Percentiles rank a stretch among this genome's conserved stretches.
Conservation (phyloP, 2,113 vertebrate species). For the Sebastes schlegelii region DNA sequence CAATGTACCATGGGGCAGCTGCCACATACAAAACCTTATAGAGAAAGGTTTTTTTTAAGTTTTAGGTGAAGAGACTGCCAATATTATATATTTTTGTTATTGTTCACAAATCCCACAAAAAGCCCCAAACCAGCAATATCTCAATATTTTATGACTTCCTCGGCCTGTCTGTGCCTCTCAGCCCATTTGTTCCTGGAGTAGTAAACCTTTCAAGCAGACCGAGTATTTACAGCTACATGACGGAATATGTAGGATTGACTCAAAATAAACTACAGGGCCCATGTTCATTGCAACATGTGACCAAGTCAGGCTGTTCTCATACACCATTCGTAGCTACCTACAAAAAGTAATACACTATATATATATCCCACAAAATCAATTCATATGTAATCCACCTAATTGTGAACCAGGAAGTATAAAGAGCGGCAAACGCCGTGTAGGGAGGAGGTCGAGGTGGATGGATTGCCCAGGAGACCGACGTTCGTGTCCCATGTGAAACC, state of each 20-base stretch:
- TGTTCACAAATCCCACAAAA: background rate
- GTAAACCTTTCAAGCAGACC: background rate
- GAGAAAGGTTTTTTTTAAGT: background rate
- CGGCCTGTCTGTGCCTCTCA: background rate
- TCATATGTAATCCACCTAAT: no score
- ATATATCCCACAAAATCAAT: no score
- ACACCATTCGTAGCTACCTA: no score
- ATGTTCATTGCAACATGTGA: background rate
- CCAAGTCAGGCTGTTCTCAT: background rate
- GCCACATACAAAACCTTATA: slow-evolving; percentile 20
- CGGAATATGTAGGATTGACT: background rate
- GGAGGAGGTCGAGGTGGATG: no score
- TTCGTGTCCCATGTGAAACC: no score
- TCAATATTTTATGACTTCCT: background rate
- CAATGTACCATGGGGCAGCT: slow-evolving; percentile 19
- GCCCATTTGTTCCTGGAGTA: background rate
- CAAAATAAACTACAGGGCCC: background rate
- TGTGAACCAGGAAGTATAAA: no score
- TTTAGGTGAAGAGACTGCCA: background rate
- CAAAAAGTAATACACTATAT: no score
- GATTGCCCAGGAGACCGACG: no score
- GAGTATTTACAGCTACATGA: background rate
- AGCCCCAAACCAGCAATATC: background rate
- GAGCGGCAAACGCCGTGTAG: no score
- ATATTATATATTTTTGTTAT: background rate